These are phyloP conservation scores for Drosophila suzukii DNA, from an alignment of 1,140 invertebrate species.

Conservation along the genomic window DNA sequence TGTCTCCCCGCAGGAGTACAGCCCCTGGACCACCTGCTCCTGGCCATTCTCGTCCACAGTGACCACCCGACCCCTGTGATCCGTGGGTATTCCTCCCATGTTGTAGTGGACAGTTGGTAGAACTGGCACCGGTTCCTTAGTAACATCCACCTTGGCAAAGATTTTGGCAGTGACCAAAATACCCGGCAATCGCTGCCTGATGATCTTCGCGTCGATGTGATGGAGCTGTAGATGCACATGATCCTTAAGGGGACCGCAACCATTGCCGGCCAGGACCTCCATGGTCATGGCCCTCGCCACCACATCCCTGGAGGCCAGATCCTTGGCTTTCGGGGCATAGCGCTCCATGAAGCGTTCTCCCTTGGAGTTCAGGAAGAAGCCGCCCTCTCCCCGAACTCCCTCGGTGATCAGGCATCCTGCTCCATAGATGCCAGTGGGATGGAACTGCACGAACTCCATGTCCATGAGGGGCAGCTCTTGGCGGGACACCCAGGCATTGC, in stretches of 20 bases:
- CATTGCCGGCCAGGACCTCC: slow-evolving; percentile 97
- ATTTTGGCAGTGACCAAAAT: slow-evolving; percentile 98
- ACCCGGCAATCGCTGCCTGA: slow-evolving; percentile 91
- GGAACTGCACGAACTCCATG: slow-evolving; percentile 99
- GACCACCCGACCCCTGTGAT: slow-evolving; percentile 95
- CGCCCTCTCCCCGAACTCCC: slow-evolving; percentile 97
- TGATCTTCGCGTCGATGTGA: slow-evolving; percentile 96
- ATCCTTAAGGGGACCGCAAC: slow-evolving; percentile 97
- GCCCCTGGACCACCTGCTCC: slow-evolving; percentile 89
- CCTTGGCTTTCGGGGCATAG: slow-evolving; percentile 98
- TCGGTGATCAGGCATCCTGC: slow-evolving; percentile 99
- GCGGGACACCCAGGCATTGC: slow-evolving; percentile 96
- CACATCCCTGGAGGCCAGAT: slow-evolving; percentile 99
- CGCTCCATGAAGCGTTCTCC: slow-evolving; percentile 99
- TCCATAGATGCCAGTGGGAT: slow-evolving; percentile 99
- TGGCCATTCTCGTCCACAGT: slow-evolving; percentile 84
- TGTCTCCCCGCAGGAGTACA: slow-evolving; percentile 90
- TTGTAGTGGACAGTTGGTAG: slow-evolving; percentile 99
- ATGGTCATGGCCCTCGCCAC: slow-evolving; percentile 98
- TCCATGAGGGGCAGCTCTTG: slow-evolving; percentile 96
- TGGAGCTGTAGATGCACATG: slow-evolving; percentile 98
- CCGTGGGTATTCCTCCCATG: slow-evolving; percentile 98
- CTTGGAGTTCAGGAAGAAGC: slow-evolving; percentile 96
- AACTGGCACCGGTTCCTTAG: slow-evolving; percentile 97
- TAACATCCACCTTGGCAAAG: slow-evolving; percentile 99